Percentiles rank a stretch among this genome's conserved stretches.
Conservation (phyloP, 2,888 invertebrate species). For the Mylabris sibirica region DNA sequence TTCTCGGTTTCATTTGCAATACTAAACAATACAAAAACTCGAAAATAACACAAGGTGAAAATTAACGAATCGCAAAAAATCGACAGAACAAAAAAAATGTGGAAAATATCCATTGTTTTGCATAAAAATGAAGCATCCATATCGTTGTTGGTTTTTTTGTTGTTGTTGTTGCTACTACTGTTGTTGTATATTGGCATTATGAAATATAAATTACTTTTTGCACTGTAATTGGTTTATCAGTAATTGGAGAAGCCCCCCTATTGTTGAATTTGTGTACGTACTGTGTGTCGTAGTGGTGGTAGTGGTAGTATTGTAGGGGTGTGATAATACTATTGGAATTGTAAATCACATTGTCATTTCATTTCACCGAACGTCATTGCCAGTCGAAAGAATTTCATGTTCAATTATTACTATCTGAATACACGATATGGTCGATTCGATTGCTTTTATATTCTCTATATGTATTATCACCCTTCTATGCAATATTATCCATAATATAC, state of each 20-base stretch:
- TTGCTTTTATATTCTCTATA: conserved; percentile 19
- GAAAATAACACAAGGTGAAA: neutral
- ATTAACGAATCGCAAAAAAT: neutral
- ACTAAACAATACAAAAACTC: neutral
- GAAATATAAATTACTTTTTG: conserved; percentile 41
- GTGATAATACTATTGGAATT: conserved; percentile 49
- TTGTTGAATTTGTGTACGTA: conserved; percentile 12
- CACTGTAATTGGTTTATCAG: conserved; percentile 48
- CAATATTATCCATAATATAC: neutral
- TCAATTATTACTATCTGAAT: conserved; percentile 40
- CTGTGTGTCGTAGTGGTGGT: no score
- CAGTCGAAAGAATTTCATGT: conserved; percentile 39
- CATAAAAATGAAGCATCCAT: conserved; percentile 49
- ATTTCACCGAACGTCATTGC: conserved; percentile 39
- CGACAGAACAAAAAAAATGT: conserved; percentile 6
- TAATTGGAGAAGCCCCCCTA: conserved; percentile 43
- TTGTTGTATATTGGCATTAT: conserved; percentile 29
- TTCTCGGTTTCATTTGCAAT: no score
- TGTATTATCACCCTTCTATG: neutral
- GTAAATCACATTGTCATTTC: conserved; percentile 49
- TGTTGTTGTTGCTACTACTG: neutral
- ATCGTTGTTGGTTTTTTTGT: conserved; percentile 14
- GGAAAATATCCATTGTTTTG: conserved; percentile 42
- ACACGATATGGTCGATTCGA: conserved; percentile 28
- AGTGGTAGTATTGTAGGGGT: conserved; percentile 30